These are phyloP conservation scores for Rhea pennata DNA, from an alignment of 2,113 vertebrate species.

Conservation along the genomic window DNA sequence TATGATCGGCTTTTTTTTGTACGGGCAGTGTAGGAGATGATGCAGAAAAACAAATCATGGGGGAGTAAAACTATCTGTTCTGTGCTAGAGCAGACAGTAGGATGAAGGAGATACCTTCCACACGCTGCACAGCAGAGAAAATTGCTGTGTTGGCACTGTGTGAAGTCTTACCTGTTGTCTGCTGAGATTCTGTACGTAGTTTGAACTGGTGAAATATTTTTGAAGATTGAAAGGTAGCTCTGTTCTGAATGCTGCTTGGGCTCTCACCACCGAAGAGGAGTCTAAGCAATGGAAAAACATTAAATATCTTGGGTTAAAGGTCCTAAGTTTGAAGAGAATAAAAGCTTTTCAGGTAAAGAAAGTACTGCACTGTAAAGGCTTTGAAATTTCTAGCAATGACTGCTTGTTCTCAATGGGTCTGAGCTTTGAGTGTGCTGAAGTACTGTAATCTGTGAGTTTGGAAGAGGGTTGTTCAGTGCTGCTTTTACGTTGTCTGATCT, in stretches of 20 bases:
- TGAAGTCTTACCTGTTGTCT: not conserved
- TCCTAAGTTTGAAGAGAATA: not conserved
- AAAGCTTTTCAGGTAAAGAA: not conserved
- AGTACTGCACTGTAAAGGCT: not conserved
- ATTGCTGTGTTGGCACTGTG: not conserved
- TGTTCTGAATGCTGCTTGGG: not conserved
- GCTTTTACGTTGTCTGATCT: not conserved
- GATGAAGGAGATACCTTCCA: not conserved
- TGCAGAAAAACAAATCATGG: not conserved
- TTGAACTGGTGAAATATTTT: not conserved
- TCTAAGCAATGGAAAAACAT: not conserved
- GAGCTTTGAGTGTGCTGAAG: not conserved
- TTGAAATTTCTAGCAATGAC: not conserved
- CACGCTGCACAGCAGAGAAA: not conserved
- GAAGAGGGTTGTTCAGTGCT: not conserved
- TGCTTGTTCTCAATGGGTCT: not conserved
- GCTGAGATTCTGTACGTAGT: not conserved
- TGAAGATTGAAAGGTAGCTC: not conserved
- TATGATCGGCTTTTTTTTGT: not conserved
- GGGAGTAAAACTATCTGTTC: not conserved
- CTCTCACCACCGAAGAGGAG: not conserved
- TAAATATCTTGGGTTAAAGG: not conserved
- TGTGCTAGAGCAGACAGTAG: not conserved
- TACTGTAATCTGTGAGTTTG: not conserved
- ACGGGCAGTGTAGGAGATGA: not conserved